Evolutionary conservation across 2,797 vertebrate species (phyloP), one percentile per base, ranked within the genome.

Genomic region (Etheostoma perlongum): DNA sequence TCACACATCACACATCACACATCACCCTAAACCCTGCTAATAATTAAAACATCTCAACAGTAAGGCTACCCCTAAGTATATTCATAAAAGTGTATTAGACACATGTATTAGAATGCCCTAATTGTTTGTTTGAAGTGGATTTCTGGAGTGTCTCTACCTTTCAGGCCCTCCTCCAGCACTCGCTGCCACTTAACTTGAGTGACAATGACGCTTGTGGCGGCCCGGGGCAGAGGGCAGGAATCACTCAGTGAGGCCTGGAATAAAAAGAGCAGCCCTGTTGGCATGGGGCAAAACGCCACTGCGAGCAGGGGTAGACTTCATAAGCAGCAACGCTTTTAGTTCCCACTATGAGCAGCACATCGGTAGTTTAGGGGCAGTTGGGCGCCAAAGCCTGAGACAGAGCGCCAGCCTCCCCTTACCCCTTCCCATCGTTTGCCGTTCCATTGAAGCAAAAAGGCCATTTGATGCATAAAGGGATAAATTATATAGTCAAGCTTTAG

Each of bases 51-150:
- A 81, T 52, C 68, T 81, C 46, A 88, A 62, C 81, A 81, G 71
- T 58, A 78, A 82, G 55, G 63, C 71, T 47, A 69, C 51, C 52
- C 82, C 48, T 25, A 55, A 81, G 63, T 62, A 67, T 62, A 58
- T 67, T 73, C 69, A 57, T 72, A 73, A 80, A 76, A 79, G 79
- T 77, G 66, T 51, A 74, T 89, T 78, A 82, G 72, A 67, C 71
- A 57, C 64, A 46, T 68, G 72, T 67, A 82, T 84, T 79, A 82
- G 79, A 78, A 47, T 46, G 86, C 69, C 69, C 54, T 74, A 86
- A 89, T 89, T 86, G 81, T 82, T 84, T 72, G 72, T 85, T 82
- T 91, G 82, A 90, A 92, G 88, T 91, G 85, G 83, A 78, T 85
- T 87, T 85, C 55, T 67, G 70, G 72, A 78, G 81, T 76, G 82